These are phyloP conservation scores for Agrotis puta DNA, from an alignment of 2,888 invertebrate species.

Conservation along the genomic window DNA sequence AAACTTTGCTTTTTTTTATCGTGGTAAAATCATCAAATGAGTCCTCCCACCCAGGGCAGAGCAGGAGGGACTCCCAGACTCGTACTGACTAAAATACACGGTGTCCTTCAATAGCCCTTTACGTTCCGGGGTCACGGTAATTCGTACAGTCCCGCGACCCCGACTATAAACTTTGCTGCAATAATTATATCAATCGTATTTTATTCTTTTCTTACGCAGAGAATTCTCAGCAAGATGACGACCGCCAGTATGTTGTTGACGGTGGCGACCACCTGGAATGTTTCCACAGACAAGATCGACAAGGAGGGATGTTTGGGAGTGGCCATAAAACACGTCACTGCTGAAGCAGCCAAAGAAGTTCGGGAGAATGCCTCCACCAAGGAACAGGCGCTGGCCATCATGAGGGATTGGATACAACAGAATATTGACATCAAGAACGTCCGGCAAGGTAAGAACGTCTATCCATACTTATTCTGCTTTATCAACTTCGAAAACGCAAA, in stretches of 20 bases:
- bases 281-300: constrained; percentile 79
- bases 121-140: no score
- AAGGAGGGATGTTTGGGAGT: constrained; percentile 75
- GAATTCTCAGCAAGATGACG: constrained; percentile 76
- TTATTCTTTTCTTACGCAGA: constrained; percentile 32
- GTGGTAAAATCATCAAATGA: no score
- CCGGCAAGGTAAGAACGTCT: constrained; percentile 89
- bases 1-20: no score
- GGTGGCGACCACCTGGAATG: constrained; percentile 82
- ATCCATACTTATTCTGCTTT: neutral
- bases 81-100: no score
- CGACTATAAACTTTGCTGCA: no score
- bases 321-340: constrained; percentile 73
- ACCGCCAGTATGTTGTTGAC: constrained; percentile 85
- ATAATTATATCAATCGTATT: neutral
- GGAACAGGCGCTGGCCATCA: constrained; percentile 92
- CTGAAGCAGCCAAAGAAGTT: constrained; percentile 92
- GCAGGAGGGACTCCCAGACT: no score
- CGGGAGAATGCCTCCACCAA: constrained; percentile 92
- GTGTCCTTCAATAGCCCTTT: no score
- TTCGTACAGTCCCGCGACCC: no score
- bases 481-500: neutral
- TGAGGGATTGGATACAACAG: constrained; percentile 93
- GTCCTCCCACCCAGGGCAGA: no score
- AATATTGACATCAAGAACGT: constrained; percentile 93